A percentile compares a stretch with the other conserved stretches of the same genome.
Conservation (phyloP, 2,888 invertebrate species). For the Cryptosula pallasiana region DNA sequence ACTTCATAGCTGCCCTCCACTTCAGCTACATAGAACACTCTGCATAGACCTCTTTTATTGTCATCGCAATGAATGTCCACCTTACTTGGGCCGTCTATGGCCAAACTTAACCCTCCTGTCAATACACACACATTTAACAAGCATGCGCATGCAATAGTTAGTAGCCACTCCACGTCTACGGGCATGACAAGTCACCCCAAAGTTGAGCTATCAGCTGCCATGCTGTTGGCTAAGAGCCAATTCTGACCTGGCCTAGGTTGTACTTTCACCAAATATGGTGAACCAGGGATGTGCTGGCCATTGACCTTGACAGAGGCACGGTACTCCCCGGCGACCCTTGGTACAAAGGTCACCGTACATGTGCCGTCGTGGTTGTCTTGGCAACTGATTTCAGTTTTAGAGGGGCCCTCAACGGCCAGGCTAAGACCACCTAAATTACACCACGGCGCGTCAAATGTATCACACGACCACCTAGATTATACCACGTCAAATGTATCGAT, state of each 20-base stretch:
- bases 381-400: conserved; percentile 82
- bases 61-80: conserved; percentile 85
- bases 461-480: no score
- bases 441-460: no score
- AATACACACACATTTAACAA: neutral
- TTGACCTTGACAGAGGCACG: conserved; percentile 23
- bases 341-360: conserved; percentile 83
- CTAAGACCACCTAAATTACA: conserved; percentile 76
- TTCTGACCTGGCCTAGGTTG: conserved; percentile 81
- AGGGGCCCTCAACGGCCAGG: conserved; percentile 88
- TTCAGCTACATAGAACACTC: conserved; percentile 86
- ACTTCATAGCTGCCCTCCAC: conserved; percentile 93
- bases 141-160: conserved; percentile 13
- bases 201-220: neutral
- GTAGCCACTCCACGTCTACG: neutral
- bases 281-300: conserved; percentile 22
- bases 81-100: conserved; percentile 89
- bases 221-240: no score
- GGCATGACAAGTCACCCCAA: neutral
- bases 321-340: conserved; percentile 81
- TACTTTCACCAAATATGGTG: conserved; percentile 22
- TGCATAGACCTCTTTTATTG: conserved; percentile 91
- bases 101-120: conserved; percentile 74
- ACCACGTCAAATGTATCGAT: no score
- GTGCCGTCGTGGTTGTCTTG: conserved; percentile 95